These are phyloP conservation scores for Heterodera schachtii DNA, from an alignment of 1,140 invertebrate genomes.

Conservation along the genomic window DNA sequence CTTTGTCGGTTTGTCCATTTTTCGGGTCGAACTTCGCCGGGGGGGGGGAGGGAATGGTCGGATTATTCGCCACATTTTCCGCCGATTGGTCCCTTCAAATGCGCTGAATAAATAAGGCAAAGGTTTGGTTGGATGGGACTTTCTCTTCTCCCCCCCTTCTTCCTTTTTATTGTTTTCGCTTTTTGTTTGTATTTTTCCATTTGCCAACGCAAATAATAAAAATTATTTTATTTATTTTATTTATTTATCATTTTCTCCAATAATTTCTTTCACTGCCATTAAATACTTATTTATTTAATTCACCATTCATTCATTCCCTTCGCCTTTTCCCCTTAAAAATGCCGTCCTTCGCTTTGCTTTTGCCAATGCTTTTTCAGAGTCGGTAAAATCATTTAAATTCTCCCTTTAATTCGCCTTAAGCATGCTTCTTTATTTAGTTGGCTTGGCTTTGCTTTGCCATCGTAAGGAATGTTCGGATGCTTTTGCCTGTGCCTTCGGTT, in stretches of 20 bases:
- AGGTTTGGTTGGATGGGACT: background rate
- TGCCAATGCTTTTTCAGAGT: too few species aligned
- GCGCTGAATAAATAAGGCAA: background rate
- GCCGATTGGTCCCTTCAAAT: too few species aligned
- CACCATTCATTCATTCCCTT: too few species aligned
- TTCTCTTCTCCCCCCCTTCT: background rate
- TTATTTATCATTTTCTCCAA: too few species aligned
- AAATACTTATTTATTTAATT: too few species aligned
- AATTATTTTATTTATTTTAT: background rate
- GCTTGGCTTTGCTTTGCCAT: slow-evolving; percentile 17
- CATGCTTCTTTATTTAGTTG: background rate
- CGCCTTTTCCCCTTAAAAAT: too few species aligned
- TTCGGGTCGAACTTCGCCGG: too few species aligned
- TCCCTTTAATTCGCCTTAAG: background rate
- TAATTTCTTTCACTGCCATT: too few species aligned
- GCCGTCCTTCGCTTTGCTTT: too few species aligned
- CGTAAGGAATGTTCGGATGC: slow-evolving; percentile 22
- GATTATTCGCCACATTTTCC: background rate
- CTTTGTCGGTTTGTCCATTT: too few species aligned
- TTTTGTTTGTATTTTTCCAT: background rate
- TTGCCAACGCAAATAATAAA: background rate
- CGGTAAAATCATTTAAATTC: too few species aligned
- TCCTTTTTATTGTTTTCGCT: background rate
- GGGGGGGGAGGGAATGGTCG: too few species aligned
- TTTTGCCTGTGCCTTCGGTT: slow-evolving; percentile 2